Conservation (phyloP, 2,113 vertebrate genomes). For the Dromiciops gliroides region DNA sequence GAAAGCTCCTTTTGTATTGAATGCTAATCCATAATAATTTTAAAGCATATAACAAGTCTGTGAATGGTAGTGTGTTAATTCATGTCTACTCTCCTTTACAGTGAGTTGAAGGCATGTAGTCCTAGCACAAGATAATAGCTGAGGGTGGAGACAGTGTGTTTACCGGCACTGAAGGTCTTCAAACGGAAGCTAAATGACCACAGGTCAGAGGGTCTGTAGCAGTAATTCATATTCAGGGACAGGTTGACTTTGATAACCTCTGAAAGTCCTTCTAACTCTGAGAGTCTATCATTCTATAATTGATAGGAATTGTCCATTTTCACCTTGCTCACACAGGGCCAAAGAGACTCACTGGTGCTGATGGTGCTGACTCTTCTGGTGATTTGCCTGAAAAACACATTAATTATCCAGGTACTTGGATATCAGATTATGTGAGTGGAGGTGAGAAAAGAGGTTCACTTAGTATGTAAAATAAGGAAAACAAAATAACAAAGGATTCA, state of each 20-base stretch:
- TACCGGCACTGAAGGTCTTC: not conserved
- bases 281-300: not conserved
- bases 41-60: not conserved
- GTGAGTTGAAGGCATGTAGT: not conserved
- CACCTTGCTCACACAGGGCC: not conserved
- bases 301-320: not conserved
- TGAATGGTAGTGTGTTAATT: not conserved
- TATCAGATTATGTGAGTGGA: not conserved
- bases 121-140: not conserved
- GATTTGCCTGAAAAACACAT: not conserved
- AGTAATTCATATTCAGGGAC: not conserved
- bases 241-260: not conserved
- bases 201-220: not conserved
- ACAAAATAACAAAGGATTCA: constrained; percentile 17
- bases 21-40: not conserved
- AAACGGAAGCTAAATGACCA: not conserved
- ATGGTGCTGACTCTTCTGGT: constrained; percentile 1
- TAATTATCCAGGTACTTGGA: constrained; percentile 30
- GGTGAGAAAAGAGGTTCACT: not conserved
- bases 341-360: not conserved
- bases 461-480: constrained; percentile 62
- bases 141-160: not conserved
- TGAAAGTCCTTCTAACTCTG: not conserved
- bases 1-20: not conserved
- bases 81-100: not conserved